A percentile compares a stretch with the other conserved stretches of the same genome.
Evolutionary conservation across 2,113 vertebrate species (phyloP).

Genomic region (Orcinus orca): DNA sequence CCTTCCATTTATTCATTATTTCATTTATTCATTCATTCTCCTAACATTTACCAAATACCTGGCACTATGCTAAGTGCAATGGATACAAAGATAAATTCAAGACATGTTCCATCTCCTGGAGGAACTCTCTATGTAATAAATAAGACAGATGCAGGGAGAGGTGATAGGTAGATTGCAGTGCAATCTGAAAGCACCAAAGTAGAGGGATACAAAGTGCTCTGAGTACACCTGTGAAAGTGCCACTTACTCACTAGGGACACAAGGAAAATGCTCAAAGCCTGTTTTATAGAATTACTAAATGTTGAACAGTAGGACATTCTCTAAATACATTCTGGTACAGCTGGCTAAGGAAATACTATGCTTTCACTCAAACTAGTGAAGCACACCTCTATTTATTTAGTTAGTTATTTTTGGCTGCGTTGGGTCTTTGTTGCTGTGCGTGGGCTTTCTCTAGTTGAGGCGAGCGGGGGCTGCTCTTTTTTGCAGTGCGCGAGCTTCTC

Average conservation of each 20-base stretch:
- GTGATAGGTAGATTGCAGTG: fast-evolving
- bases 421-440: no score
- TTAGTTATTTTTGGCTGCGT: no score
- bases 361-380: not conserved
- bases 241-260: not conserved
- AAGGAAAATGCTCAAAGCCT: not conserved
- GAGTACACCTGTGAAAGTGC: not conserved
- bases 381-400: no score
- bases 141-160: not conserved
- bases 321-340: not conserved
- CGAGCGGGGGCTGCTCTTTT: no score
- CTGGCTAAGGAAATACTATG: not conserved
- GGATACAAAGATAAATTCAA: not conserved
- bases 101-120: not conserved
- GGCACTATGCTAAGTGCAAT: not conserved
- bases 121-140: not conserved
- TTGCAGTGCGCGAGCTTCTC: no score
- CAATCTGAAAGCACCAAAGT: not conserved
- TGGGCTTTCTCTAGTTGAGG: no score
- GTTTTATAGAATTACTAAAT: not conserved
- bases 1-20: not conserved
- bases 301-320: not conserved
- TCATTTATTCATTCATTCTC: not conserved
- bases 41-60: not conserved
- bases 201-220: not conserved